These are phyloP conservation scores for Larimichthys polyactis DNA, from an alignment of 2,113 vertebrate species.

Conservation along the genomic window DNA sequence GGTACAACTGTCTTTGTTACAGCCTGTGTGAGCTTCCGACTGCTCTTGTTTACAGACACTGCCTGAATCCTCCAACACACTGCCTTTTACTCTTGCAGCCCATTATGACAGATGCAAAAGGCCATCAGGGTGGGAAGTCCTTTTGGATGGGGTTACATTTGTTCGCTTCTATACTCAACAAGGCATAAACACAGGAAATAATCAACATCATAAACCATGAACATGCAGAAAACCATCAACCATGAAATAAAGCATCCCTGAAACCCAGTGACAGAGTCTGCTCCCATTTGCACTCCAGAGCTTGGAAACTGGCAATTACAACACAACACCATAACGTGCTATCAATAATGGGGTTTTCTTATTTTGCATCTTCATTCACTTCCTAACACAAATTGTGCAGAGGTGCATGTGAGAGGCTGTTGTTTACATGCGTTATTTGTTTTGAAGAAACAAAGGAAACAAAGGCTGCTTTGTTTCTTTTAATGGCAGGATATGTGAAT, in stretches of 20 bases:
- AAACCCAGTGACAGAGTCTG: slow-evolving; percentile 25
- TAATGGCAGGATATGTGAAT: slow-evolving; percentile 7
- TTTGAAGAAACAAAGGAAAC: slow-evolving; percentile 17
- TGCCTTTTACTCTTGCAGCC: slow-evolving; percentile 10
- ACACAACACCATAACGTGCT: not conserved
- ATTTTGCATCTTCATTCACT: slow-evolving; percentile 1
- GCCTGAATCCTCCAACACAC: slow-evolving; percentile 3
- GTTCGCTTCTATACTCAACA: slow-evolving; percentile 47
- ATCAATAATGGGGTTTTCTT: not conserved
- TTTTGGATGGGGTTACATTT: slow-evolving; percentile 40
- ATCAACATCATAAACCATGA: slow-evolving; percentile 38
- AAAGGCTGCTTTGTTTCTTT: slow-evolving; percentile 2
- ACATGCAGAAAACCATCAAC: slow-evolving; percentile 29
- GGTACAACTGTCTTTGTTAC: not conserved
- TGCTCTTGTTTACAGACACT: not conserved
- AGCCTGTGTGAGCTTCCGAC: not conserved
- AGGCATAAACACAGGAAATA: slow-evolving; percentile 41
- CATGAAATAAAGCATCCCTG: slow-evolving; percentile 2
- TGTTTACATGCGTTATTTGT: slow-evolving; percentile 31
- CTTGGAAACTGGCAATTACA: slow-evolving; percentile 34
- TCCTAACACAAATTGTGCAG: not conserved
- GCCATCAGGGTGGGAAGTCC: slow-evolving; percentile 11
- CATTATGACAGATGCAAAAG: slow-evolving; percentile 33
- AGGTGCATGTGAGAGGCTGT: not conserved
- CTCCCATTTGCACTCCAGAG: slow-evolving; percentile 41